Percentiles rank a stretch among this genome's conserved stretches.
phyloP scores from a whole-genome alignment of 2,797 vertebrate species.

The Silurus aristotelis region DNA sequence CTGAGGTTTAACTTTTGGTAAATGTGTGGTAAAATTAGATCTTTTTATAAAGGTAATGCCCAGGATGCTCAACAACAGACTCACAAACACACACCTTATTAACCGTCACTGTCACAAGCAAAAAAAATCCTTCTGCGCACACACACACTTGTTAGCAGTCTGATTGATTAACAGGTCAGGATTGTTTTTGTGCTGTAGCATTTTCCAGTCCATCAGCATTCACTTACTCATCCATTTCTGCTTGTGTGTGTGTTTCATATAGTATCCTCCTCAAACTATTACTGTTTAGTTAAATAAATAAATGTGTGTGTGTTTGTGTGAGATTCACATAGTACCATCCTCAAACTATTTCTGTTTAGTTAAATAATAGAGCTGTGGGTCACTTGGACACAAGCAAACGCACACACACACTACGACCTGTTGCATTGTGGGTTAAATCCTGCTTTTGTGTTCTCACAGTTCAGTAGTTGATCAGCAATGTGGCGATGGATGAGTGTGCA shows the following conservation, averaged over 20 bases:
- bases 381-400: no score
- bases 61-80: not conserved
- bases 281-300: not conserved
- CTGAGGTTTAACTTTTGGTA: not conserved
- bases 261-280: not conserved
- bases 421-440: constrained; percentile 19
- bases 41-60: not conserved
- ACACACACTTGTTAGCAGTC: constrained; percentile 2
- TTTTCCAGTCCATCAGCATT: constrained; percentile 31
- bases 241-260: not conserved
- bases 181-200: constrained; percentile 43
- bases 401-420: not conserved
- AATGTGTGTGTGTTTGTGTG: constrained; percentile 23
- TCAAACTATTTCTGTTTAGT: not conserved
- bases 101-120: not conserved
- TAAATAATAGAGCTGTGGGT: not conserved
- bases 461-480: constrained; percentile 15
- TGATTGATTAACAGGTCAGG: constrained; percentile 67
- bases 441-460: constrained; percentile 38
- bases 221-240: not conserved
- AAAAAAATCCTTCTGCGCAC: not conserved
- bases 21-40: not conserved
- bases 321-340: not conserved
- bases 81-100: not conserved
- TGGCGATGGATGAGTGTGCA: not conserved